These are phyloP conservation scores for Loriculus beryllinus DNA, from an alignment of 2,797 vertebrate species.

Conservation along the genomic window DNA sequence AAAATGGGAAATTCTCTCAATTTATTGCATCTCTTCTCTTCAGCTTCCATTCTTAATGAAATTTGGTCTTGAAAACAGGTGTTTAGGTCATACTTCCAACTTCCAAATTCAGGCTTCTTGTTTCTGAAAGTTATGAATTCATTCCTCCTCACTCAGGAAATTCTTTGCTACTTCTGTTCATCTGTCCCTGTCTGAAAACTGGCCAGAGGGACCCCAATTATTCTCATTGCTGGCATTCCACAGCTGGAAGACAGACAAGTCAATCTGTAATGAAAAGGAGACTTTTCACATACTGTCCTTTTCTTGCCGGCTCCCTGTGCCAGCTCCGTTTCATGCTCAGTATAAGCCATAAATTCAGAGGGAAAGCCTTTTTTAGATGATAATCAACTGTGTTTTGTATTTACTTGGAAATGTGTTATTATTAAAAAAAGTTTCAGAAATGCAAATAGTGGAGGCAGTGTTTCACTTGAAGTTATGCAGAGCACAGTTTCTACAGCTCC, in stretches of 20 bases:
- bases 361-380: conserved; percentile 42
- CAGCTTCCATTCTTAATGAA: conserved; percentile 30
- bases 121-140: conserved; percentile 24
- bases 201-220: background rate
- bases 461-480: conserved; percentile 7
- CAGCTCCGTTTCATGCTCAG: conserved; percentile 39
- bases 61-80: conserved; percentile 50
- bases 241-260: background rate
- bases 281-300: conserved; percentile 35
- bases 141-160: conserved; percentile 1
- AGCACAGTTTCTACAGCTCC: background rate
- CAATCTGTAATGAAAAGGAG: background rate
- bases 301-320: background rate
- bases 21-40: background rate
- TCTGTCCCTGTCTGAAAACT: conserved; percentile 2
- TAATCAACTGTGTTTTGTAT: conserved; percentile 54
- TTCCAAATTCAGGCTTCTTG: conserved; percentile 9
- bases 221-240: conserved; percentile 35
- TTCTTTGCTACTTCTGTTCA: conserved; percentile 22
- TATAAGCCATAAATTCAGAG: conserved; percentile 51
- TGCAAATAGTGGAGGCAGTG: background rate
- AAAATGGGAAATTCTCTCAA: background rate
- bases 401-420: conserved; percentile 55
- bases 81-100: conserved; percentile 12
- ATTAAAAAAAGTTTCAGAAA: conserved; percentile 32